These are phyloP conservation scores for Ganaspis sp. DNA, from an alignment of 1,140 invertebrate species.

Conservation along the genomic window DNA sequence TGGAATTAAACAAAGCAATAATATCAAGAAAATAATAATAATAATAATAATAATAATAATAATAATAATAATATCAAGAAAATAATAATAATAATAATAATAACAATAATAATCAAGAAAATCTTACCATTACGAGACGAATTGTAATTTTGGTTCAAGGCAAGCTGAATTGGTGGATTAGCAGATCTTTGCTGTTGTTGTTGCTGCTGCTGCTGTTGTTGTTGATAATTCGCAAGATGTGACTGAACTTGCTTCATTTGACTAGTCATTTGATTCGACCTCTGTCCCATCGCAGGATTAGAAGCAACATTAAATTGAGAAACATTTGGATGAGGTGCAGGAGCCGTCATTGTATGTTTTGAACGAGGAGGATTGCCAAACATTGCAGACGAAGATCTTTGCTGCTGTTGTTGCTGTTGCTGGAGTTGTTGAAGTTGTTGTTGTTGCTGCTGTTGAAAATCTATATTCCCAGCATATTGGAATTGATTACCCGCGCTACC, in stretches of 20 bases:
- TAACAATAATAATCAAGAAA: slow-evolving; percentile 6
- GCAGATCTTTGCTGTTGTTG: slow-evolving; percentile 62
- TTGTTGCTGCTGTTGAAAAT: slow-evolving; percentile 63
- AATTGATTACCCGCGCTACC: slow-evolving; percentile 64
- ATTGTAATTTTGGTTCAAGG: slow-evolving; percentile 73
- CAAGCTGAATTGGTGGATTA: slow-evolving; percentile 68
- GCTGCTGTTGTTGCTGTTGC: slow-evolving; percentile 68
- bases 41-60: too few relatives aligned
- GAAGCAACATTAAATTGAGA: slow-evolving; percentile 66
- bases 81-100: not conserved
- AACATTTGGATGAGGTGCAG: slow-evolving; percentile 67
- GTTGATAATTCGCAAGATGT: slow-evolving; percentile 68
- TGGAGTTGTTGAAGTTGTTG: slow-evolving; percentile 68
- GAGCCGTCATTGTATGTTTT: slow-evolving; percentile 65
- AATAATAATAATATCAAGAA: too few relatives aligned
- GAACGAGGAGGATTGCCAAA: slow-evolving; percentile 67
- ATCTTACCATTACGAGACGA: slow-evolving; percentile 67
- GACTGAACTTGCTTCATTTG: slow-evolving; percentile 72
- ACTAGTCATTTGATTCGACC: slow-evolving; percentile 69
- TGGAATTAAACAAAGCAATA: too few relatives aligned
- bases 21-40: not conserved
- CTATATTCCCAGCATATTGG: slow-evolving; percentile 65
- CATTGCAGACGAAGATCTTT: slow-evolving; percentile 66
- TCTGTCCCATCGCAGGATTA: slow-evolving; percentile 68
- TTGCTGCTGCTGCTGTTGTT: slow-evolving; percentile 70